phyloP scores from a whole-genome alignment of 2,113 vertebrate species.

The Nanorana parkeri region DNA sequence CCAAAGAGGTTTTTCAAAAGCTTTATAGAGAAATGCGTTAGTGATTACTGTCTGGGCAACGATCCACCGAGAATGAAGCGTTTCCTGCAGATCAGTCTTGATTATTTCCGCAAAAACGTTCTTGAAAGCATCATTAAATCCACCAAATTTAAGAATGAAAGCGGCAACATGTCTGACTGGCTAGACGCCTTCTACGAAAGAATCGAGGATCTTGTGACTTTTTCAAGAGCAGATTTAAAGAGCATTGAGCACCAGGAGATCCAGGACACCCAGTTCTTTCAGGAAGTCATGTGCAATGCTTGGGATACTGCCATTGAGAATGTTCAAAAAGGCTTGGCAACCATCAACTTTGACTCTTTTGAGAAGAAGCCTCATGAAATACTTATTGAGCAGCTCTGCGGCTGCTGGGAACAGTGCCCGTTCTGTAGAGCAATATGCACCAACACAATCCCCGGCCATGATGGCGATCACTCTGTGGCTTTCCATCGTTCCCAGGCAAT shows the following conservation, averaged over 20 bases:
- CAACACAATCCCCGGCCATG: slow-evolving; percentile 62
- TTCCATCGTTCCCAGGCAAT: slow-evolving; percentile 60
- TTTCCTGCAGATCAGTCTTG: slow-evolving; percentile 31
- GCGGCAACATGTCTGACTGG: slow-evolving; percentile 61
- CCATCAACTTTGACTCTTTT: background rate
- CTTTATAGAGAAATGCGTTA: slow-evolving; percentile 64
- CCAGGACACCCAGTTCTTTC: slow-evolving; percentile 65
- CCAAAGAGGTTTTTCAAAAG: slow-evolving; percentile 55
- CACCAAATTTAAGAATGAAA: slow-evolving; percentile 53
- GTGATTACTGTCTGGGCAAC: slow-evolving; percentile 58
- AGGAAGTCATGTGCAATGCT: slow-evolving; percentile 52
- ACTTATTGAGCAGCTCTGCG: slow-evolving; percentile 64
- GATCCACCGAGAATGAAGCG: slow-evolving; percentile 30
- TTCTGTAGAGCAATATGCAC: slow-evolving; percentile 70
- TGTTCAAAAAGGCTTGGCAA: slow-evolving; percentile 34
- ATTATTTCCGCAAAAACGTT: slow-evolving; percentile 45
- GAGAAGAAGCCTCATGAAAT: slow-evolving; percentile 53
- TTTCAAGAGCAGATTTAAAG: slow-evolving; percentile 61
- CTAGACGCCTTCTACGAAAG: slow-evolving; percentile 64
- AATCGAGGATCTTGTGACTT: slow-evolving; percentile 59
- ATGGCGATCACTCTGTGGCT: slow-evolving; percentile 61
- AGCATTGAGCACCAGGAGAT: slow-evolving; percentile 64
- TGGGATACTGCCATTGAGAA: slow-evolving; percentile 14
- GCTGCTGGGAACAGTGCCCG: slow-evolving; percentile 70
- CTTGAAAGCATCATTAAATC: slow-evolving; percentile 57